Conservation (phyloP, 2,888 invertebrate species). For the Lypha dubia region DNA sequence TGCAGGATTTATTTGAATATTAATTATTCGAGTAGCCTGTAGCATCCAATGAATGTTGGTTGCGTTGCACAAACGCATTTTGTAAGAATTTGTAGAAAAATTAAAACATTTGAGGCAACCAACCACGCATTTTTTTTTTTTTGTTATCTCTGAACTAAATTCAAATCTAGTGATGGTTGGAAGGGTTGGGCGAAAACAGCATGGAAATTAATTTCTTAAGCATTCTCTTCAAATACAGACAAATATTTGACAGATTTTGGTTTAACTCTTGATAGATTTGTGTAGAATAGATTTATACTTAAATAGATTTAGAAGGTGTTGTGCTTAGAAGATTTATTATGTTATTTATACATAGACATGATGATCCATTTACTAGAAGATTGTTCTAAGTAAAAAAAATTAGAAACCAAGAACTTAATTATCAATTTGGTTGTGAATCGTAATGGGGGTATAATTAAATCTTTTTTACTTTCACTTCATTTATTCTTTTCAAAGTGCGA, state of each 20-base stretch:
- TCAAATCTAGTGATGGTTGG: background rate
- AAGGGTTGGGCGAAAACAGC: background rate
- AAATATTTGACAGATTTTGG: slow-evolving; percentile 43
- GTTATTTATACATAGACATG: slow-evolving; percentile 1
- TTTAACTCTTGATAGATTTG: slow-evolving; percentile 1
- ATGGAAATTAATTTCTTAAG: background rate
- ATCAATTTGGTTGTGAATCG: too few relatives aligned
- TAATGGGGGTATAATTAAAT: too few relatives aligned
- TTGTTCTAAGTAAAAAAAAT: background rate
- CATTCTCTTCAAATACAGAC: background rate
- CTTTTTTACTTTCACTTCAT: too few relatives aligned
- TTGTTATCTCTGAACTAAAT: slow-evolving; percentile 2
- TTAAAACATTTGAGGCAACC: slow-evolving; percentile 17
- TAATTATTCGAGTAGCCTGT: slow-evolving; percentile 21
- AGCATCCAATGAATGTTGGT: slow-evolving; percentile 9
- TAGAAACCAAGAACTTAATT: too few relatives aligned
- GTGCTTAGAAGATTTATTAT: slow-evolving; percentile 12
- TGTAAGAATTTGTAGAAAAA: slow-evolving; percentile 29
- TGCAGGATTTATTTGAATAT: slow-evolving; percentile 38
- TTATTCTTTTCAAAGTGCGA: too few relatives aligned
- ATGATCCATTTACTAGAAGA: background rate
- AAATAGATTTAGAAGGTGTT: slow-evolving; percentile 18
- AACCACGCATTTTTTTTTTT: slow-evolving; percentile 45
- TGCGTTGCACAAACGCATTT: slow-evolving; percentile 46
- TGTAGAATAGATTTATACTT: background rate